Evolutionary conservation across 2,113 vertebrate species (phyloP), one percentile per base, ranked within the genome.

Genomic region (Corythaixoides concolor): DNA sequence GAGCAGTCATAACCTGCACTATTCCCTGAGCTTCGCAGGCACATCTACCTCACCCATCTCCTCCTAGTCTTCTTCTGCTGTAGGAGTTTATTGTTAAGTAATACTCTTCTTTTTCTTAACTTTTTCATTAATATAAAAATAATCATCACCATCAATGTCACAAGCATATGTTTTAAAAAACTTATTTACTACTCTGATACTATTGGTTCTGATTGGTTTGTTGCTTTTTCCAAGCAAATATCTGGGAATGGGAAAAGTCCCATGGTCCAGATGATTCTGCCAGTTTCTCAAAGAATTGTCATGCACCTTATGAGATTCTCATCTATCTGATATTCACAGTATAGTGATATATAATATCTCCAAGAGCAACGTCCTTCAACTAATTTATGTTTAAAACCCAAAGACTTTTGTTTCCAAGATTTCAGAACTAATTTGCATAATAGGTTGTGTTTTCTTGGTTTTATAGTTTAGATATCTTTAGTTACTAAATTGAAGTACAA

Each of bases 1-100:
- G 21, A 24, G 41, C 24, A 53, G 18, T 8, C 13, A 23, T n/a
- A 64, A 15, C 11, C 47, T 30, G 28, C 0, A 0, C 13, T 69
- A n/a, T 24, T 55, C 12, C 30, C 35, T 33, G 39, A 62, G 16
- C 30, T 80, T 56, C 43, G 43, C 11, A 23, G 24, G 7, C 41
- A 45, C 8, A 20, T 17, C 4, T 1, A 10, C 1, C 1, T 62
- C 45, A 17, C 9, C 21, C 12, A 15, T 59, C 12, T 81, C 12
- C 50, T 59, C 52, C 19, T 27, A 50, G 47, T 13, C n/a, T 41
- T 39, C 21, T 55, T 55, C 27, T 15, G 17, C 24, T 32, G 35
- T 13, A 53, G 3, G 8, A 18, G 14, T 73, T 55, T 73, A 55
- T 23, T 41, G 47, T 15, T 32, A 28, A 53, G 12, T 30, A 30